phyloP scores from a whole-genome alignment of 2,797 vertebrate species.

The Enteromius viviparus region DNA sequence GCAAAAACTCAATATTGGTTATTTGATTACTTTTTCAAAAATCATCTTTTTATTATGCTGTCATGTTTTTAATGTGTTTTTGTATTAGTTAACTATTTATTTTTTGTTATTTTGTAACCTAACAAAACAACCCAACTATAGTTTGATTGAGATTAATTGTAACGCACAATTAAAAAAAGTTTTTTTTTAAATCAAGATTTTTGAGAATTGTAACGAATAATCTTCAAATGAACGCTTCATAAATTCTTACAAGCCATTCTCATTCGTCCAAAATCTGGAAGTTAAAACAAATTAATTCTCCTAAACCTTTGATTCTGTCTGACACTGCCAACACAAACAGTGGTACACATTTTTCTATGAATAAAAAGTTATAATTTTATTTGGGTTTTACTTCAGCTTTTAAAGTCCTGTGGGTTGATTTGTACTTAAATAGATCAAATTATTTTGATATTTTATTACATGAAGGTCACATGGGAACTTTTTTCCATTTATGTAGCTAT shows the following conservation, averaged over 20 bases:
- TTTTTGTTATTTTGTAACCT: no score
- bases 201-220: no score
- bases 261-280: slow-evolving; percentile 3
- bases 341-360: background rate
- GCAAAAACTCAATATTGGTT: no score
- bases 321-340: background rate
- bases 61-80: no score
- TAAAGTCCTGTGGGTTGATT: background rate
- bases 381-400: background rate
- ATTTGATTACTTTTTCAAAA: no score
- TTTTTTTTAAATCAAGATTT: no score
- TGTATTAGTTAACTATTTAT: no score
- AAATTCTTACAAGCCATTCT: background rate
- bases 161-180: no score
- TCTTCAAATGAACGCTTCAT: no score
- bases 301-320: background rate
- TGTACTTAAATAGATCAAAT: background rate
- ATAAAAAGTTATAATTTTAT: background rate
- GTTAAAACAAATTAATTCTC: background rate
- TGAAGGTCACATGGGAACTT: background rate
- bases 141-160: no score
- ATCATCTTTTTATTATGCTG: no score
- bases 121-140: no score
- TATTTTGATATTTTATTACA: background rate
- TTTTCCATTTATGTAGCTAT: background rate